A percentile compares a stretch with the other conserved stretches of the same genome.
Evolutionary conservation across 37 sponge, comb jelly and placozoan species (phyloP).

Genomic region (Halisarca cf. caerulea): DNA sequence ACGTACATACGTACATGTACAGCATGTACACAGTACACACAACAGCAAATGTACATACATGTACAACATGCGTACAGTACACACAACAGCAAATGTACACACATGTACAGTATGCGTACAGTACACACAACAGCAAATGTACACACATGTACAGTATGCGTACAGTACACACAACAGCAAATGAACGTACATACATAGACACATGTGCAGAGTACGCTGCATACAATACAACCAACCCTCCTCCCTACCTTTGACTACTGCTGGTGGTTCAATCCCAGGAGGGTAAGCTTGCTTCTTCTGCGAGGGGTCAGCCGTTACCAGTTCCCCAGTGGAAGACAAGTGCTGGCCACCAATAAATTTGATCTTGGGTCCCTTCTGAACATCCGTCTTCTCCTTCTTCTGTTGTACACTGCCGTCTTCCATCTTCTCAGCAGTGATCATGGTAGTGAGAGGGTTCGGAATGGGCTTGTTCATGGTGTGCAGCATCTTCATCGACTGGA

Average conservation of each 20-base stretch:
- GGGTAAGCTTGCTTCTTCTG: conserved; percentile 39
- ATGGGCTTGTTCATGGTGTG: conserved; percentile 87
- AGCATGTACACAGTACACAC: too few species aligned
- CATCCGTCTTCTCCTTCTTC: conserved; percentile 17
- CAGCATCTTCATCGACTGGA: conserved; percentile 53
- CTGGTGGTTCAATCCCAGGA: conserved; percentile 30
- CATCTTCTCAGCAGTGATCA: not conserved
- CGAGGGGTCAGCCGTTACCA: not conserved
- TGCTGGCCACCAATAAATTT: conserved; percentile 72
- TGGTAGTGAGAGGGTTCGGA: conserved; percentile 31
- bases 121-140: too few species aligned
- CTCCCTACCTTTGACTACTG: not conserved
- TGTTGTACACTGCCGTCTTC: not conserved
- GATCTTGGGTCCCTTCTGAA: conserved; percentile 38
- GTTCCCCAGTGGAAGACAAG: conserved; percentile 58
- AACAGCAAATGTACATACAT: too few species aligned
- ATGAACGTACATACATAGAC: too few species aligned
- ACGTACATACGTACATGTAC: too few species aligned
- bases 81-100: too few species aligned
- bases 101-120: too few species aligned
- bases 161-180: too few species aligned
- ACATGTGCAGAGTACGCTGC: too few species aligned
- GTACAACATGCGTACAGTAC: too few species aligned
- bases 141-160: too few species aligned
- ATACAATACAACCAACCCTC: too few species aligned